Percentiles rank a stretch among this genome's conserved stretches.
These are phyloP conservation scores for Urophycis tenuis DNA, from an alignment of 2,797 vertebrate genomes.

Conservation along the genomic window DNA sequence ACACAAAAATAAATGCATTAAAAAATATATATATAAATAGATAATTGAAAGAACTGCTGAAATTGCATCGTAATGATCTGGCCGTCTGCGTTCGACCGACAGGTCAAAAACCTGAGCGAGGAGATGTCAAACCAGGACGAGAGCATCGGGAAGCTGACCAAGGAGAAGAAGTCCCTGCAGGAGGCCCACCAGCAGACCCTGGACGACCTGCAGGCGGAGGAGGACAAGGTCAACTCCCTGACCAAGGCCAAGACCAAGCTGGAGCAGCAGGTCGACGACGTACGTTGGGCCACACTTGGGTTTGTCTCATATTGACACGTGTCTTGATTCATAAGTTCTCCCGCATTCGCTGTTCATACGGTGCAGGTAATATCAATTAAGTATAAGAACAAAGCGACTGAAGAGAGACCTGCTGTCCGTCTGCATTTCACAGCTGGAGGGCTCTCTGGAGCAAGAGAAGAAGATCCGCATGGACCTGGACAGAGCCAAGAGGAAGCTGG, in stretches of 20 bases:
- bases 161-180: conserved; percentile 66
- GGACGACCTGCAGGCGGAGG: conserved; percentile 73
- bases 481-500: conserved; percentile 74
- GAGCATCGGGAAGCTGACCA: conserved; percentile 65
- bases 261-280: conserved; percentile 2
- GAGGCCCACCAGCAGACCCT: conserved; percentile 71
- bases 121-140: conserved; percentile 72
- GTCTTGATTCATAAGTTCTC: no score
- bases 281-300: not conserved
- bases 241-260: no score
- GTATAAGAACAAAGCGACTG: no score
- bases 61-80: not conserved
- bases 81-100: not conserved
- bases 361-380: not conserved
- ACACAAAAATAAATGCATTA: no score
- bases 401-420: no score
- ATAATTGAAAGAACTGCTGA: no score
- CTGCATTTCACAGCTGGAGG: conserved; percentile 65
- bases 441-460: conserved; percentile 75
- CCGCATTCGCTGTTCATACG: not conserved
- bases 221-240: conserved; percentile 74
- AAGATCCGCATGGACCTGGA: conserved; percentile 73
- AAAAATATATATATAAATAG: no score
- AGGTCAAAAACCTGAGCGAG: conserved; percentile 77
- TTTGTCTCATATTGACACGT: not conserved